Evolutionary conservation across 2,888 invertebrate genomes (phyloP), one percentile per base, ranked within the genome.

Genomic region (Torymus aiolomorphi): DNA sequence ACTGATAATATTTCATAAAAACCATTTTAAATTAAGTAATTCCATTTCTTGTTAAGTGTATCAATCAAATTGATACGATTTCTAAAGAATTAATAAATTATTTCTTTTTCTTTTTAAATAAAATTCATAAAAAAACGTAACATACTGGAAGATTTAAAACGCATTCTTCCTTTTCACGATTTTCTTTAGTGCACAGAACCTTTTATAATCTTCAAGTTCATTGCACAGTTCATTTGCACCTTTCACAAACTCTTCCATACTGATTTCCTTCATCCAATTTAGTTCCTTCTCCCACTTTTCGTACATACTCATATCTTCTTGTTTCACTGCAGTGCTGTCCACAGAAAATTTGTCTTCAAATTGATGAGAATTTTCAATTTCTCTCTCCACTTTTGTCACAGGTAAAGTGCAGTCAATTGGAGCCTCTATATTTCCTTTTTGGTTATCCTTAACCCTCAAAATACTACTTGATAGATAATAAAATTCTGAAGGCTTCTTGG

Each of bases 391-490:
- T 66, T 76, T 80, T 18, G 52, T 49, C 24, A 80, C 20, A 4
- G 78, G 76, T 76, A 81, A 61, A n/a, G 56, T 78, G 52, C 81
- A 81, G 24, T 81, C 81, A 3, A 81, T 81, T 13, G 81, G 81
- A 54, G 69, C 54, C n/a, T 82, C 82, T 24, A 20, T 14, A 61
- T 73, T 73, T 16, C 31, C 70, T 12, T 65, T 54, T 16, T 74
- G 69, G 52, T 80, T 74, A 20, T 76, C 78, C 16, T 76, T 79
- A 3, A 80, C 77, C 3, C 71, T 62, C 8, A 82, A n/a, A 63
- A 82, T 80, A 52, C 72, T 82, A 24, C 82, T 78, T 8, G 80
- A 82, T 13, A 78, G 62, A 54, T 82, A 80, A 56, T 80, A 80
- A 63, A 80, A 82, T 14, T 82, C 78, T 3, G 78, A 82, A 12